Percentiles rank a stretch among this genome's conserved stretches.
Conservation (phyloP, 2,888 invertebrate species). For the Nomada ferruginata region DNA sequence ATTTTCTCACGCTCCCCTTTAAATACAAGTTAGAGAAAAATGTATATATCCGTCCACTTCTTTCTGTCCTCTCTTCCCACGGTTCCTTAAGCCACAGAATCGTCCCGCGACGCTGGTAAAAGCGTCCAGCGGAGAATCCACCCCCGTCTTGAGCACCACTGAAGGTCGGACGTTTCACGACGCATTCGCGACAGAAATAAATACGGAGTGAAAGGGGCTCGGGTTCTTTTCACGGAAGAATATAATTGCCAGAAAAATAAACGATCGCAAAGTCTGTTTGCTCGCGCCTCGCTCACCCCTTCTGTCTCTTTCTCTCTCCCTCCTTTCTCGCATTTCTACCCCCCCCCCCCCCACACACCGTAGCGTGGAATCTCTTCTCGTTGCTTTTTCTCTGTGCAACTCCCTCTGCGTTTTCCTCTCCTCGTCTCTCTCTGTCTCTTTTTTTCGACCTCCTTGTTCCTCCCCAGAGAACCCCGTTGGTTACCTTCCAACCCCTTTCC, state of each 20-base stretch:
- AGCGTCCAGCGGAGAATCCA: not conserved
- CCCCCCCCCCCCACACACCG: not conserved
- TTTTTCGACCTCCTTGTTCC: constrained; percentile 23
- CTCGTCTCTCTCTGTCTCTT: constrained; percentile 29
- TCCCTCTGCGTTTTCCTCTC: constrained; percentile 30
- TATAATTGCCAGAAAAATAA: constrained; percentile 84
- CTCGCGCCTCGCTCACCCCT: constrained; percentile 68
- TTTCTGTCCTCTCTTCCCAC: not conserved
- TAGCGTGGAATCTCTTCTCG: constrained; percentile 36
- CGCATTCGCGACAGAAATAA: constrained; percentile 79
- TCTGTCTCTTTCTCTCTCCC: constrained; percentile 13
- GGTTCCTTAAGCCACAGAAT: constrained; percentile 8
- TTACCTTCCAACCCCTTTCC: constrained; percentile 32
- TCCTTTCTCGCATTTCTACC: constrained; percentile 28
- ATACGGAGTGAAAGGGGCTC: constrained; percentile 79
- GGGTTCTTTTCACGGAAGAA: constrained; percentile 80
- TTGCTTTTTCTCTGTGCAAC: constrained; percentile 50
- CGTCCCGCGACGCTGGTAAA: constrained; percentile 1
- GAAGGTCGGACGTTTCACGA: constrained; percentile 71
- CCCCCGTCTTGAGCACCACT: constrained; percentile 64
- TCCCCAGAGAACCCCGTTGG: constrained; percentile 37
- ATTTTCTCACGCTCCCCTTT: not conserved
- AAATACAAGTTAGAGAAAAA: not conserved
- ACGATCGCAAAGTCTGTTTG: constrained; percentile 81
- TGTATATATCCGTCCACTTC: not conserved